These are phyloP conservation scores for Apis florea DNA, from an alignment of 1,140 invertebrate genomes.

Conservation along the genomic window DNA sequence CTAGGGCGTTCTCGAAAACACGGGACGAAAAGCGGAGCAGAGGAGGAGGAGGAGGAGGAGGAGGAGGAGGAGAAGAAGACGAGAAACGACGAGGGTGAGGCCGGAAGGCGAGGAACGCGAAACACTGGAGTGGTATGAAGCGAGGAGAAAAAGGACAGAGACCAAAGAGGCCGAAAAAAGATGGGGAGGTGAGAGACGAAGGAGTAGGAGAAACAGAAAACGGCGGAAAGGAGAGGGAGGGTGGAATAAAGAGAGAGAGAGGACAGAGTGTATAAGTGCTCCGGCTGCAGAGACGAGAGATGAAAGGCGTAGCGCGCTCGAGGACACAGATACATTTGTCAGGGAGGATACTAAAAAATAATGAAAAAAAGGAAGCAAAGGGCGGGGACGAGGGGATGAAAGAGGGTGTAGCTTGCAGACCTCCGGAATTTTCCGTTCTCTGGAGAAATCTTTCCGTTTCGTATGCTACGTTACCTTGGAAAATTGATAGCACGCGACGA, in stretches of 20 bases:
- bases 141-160: slow-evolving; percentile 53
- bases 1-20: slow-evolving; percentile 40
- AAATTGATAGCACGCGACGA: slow-evolving; percentile 19
- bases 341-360: slow-evolving; percentile 74
- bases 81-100: slow-evolving; percentile 11
- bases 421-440: slow-evolving; percentile 53
- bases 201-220: slow-evolving; percentile 36
- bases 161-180: slow-evolving; percentile 61
- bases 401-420: slow-evolving; percentile 23
- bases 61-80: neutral
- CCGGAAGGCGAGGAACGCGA: slow-evolving; percentile 45
- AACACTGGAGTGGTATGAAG: slow-evolving; percentile 43
- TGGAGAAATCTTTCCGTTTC: slow-evolving; percentile 50
- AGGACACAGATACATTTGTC: slow-evolving; percentile 78
- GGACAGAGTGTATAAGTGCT: slow-evolving; percentile 76
- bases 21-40: neutral
- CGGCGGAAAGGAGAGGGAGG: slow-evolving; percentile 48
- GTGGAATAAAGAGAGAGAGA: slow-evolving; percentile 48
- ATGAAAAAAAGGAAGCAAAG: slow-evolving; percentile 65
- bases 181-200: slow-evolving; percentile 25
- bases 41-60: slow-evolving; percentile 10
- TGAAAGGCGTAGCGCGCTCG: slow-evolving; percentile 77
- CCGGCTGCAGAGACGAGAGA: slow-evolving; percentile 75
- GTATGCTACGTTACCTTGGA: slow-evolving; percentile 3
- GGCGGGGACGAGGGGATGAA: neutral